phyloP scores from a whole-genome alignment of 1,140 invertebrate genomes.

The Lamellibrachia luymesi region DNA sequence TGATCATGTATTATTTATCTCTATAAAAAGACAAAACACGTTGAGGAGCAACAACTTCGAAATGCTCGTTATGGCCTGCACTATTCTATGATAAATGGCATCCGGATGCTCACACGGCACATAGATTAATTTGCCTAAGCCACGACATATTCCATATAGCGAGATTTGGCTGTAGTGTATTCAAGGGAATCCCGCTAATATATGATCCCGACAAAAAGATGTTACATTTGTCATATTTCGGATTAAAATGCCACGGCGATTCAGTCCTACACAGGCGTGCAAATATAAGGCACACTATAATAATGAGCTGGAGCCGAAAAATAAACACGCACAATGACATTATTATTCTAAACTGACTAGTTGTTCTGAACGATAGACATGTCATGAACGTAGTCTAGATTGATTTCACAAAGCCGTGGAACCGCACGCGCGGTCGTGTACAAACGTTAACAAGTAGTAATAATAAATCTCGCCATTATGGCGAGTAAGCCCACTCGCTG shows the following conservation, averaged over 20 bases:
- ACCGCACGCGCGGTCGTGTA: neutral
- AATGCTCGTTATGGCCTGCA: too few species aligned
- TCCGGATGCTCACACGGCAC: too few species aligned
- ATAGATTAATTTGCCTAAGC: too few species aligned
- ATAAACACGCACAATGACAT: neutral
- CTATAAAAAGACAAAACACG: too few species aligned
- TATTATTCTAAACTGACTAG: neutral
- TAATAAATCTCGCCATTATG: neutral
- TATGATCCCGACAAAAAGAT: too few species aligned
- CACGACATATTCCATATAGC: too few species aligned
- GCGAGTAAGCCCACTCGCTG: neutral
- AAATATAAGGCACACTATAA: neutral
- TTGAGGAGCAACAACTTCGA: too few species aligned
- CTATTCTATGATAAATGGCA: too few species aligned
- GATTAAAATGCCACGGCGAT: neutral
- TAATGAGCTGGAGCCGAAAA: neutral
- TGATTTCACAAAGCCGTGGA: neutral
- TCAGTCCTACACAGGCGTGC: neutral
- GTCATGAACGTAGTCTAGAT: neutral
- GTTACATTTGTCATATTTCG: neutral
- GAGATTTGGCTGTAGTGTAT: too few species aligned
- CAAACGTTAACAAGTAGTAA: neutral
- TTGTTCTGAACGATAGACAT: neutral
- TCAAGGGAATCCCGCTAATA: too few species aligned
- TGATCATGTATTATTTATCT: too few species aligned